Conservation (phyloP, 2,888 invertebrate genomes). For the Blastobasis lacticolella region DNA sequence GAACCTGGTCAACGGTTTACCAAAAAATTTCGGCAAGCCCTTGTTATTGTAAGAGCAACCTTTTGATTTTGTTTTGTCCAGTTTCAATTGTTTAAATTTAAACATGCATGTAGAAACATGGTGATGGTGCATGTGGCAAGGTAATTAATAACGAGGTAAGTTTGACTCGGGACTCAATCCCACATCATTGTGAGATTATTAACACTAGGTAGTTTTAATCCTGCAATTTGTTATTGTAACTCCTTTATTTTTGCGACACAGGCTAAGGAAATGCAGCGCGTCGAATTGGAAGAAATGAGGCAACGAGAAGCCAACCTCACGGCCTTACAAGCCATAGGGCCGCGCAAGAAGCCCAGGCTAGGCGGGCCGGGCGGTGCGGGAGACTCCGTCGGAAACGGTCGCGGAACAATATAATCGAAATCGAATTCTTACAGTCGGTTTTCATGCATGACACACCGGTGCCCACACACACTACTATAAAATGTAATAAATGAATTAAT, state of each 20-base stretch:
- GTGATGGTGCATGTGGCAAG: slow-evolving; percentile 56
- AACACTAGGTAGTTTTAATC: not conserved
- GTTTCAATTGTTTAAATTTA: slow-evolving; percentile 26
- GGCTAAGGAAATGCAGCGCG: slow-evolving; percentile 84
- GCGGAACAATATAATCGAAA: too few relatives aligned
- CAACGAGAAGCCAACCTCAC: slow-evolving; percentile 92
- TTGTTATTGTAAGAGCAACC: not conserved
- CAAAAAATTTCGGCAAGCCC: not conserved
- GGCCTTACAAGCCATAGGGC: slow-evolving; percentile 91
- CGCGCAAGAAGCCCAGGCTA: slow-evolving; percentile 90
- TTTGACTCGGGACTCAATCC: slow-evolving; percentile 2
- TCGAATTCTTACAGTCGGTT: too few relatives aligned
- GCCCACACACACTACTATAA: not conserved
- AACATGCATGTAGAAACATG: slow-evolving; percentile 54
- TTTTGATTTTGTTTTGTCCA: slow-evolving; percentile 25
- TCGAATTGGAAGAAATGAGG: slow-evolving; percentile 90
- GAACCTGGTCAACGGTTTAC: slow-evolving; percentile 27
- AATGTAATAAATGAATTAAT: not conserved
- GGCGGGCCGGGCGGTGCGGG: slow-evolving; percentile 69
- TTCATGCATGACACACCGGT: too few relatives aligned
- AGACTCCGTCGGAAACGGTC: slow-evolving; percentile 52
- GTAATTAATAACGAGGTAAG: too few relatives aligned
- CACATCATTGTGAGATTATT: slow-evolving; percentile 29
- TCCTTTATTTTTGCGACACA: not conserved
- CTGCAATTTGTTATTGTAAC: not conserved